phyloP scores from a whole-genome alignment of 2,113 vertebrate species.

The Mesoclemmys tuberculata region DNA sequence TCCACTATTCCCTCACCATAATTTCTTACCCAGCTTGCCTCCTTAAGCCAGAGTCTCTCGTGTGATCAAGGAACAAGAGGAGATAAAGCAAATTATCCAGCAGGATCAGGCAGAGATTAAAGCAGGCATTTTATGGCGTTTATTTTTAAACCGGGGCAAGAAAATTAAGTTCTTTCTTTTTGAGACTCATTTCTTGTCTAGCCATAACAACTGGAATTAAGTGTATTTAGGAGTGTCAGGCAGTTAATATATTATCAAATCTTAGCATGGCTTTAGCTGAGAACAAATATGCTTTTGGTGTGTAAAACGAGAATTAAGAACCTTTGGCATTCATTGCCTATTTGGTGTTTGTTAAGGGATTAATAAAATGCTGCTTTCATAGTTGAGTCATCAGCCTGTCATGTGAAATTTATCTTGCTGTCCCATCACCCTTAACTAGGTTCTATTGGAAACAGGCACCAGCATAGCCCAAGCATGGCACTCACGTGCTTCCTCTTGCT shows the following conservation, averaged over 20 bases:
- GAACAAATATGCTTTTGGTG: conserved; percentile 18
- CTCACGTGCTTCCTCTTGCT: neutral
- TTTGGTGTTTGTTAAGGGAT: neutral
- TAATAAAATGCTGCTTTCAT: neutral
- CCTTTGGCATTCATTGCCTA: neutral
- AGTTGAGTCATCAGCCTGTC: neutral
- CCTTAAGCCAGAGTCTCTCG: neutral
- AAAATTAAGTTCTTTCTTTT: conserved; percentile 28
- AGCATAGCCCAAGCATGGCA: neutral
- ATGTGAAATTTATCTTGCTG: neutral
- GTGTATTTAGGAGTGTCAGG: conserved; percentile 63
- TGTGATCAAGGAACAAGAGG: neutral
- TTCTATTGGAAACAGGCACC: neutral
- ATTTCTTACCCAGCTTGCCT: neutral
- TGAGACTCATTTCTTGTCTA: conserved; percentile 22
- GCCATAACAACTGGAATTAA: conserved; percentile 66
- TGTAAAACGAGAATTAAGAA: conserved; percentile 25
- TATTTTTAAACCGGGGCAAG: neutral
- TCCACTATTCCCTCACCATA: neutral
- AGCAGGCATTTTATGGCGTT: neutral
- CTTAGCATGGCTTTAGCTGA: conserved; percentile 39
- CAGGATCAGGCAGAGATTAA: neutral
- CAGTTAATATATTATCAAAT: conserved; percentile 68
- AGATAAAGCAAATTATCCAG: neutral
- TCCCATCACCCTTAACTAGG: neutral